Base-by-base conservation (phyloP, 2,888 invertebrate genomes). In the Drosophila testacea region DNA sequence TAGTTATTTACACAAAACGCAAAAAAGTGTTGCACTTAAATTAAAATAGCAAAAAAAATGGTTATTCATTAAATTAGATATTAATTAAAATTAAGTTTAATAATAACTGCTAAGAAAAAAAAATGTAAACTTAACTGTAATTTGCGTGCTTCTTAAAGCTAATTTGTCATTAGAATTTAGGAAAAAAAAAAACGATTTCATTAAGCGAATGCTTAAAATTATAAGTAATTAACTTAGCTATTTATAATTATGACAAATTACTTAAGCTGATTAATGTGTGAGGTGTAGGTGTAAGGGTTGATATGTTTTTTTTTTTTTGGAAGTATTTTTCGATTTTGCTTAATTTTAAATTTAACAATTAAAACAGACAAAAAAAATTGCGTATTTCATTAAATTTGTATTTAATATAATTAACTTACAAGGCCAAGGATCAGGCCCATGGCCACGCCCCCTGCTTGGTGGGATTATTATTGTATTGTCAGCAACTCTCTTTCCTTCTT, bases 81-180 rank as follows among this genome's bases (percentile, higher is more conserved):
- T 32, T 16, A 60, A 51, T 51, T 69, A 71, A 62, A 50, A 36
- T 61, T 50, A 61, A 39, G 4, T 32, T 39, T 57, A 56, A 48
- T 22, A 42, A 38, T 77, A 51, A 62, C 13, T 50, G 38, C 42
- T 73, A 83, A 83, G 77, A 76, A 59, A 56, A 27, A 22, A 27
- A 22, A 39, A 30, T 10, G 5, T 42, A 27, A 69, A 46, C 39
- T 60, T 46, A 55, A 69, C 30, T 44, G 36, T 50, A 46, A 10
- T 46, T 46, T 63, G 55, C 13, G 10, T 57, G 32, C 32, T 36
- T 7, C 69, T 74, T 81, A 87, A 56, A 51, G 3, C 4, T 83
- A 88, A 80, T 88, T 82, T 88, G 85, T 85, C 69, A 57, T 65
- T 82, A 76, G 28, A 51, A 54, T 48, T 50, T 41, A 48, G 10